A percentile compares a stretch with the other conserved stretches of the same genome.
These are phyloP conservation scores for Centropus unirufus DNA, from an alignment of 2,113 vertebrate species.

Conservation along the genomic window DNA sequence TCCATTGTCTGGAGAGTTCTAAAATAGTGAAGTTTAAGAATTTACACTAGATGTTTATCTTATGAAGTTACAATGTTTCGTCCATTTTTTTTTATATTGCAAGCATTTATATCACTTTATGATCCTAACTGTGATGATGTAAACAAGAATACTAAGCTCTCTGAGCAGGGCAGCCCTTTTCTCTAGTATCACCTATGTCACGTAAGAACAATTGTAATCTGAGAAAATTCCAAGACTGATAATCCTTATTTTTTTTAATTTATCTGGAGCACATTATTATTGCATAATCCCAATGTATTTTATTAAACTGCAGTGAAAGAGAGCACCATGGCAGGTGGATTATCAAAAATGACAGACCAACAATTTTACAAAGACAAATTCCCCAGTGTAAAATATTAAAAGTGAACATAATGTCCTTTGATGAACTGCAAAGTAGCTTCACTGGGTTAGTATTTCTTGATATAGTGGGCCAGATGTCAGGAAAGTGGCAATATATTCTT, in stretches of 20 bases:
- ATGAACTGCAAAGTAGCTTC: conserved; percentile 3
- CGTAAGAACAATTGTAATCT: not conserved
- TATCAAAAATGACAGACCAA: conserved; percentile 59
- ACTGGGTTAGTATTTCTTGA: not conserved
- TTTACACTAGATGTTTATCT: not conserved
- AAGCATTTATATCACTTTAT: not conserved
- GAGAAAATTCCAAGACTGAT: not conserved
- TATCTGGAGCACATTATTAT: not conserved
- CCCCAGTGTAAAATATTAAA: conserved; percentile 29
- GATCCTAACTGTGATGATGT: not conserved
- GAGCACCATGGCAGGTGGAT: conserved; percentile 14
- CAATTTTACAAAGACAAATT: conserved; percentile 56
- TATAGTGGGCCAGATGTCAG: not conserved
- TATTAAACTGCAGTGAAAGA: conserved; percentile 18
- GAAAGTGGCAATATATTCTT: not conserved
- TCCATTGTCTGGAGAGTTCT: not conserved
- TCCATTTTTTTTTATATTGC: not conserved
- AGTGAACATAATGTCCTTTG: conserved; percentile 23
- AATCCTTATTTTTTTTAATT: not conserved
- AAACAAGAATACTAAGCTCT: not conserved
- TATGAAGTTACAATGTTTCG: not conserved
- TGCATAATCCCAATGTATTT: conserved; percentile 30
- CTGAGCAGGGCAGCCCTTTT: not conserved
- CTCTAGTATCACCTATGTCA: not conserved
- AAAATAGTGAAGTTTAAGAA: not conserved